phyloP scores from a whole-genome alignment of 2,113 vertebrate genomes.

The Ochotona princeps region DNA sequence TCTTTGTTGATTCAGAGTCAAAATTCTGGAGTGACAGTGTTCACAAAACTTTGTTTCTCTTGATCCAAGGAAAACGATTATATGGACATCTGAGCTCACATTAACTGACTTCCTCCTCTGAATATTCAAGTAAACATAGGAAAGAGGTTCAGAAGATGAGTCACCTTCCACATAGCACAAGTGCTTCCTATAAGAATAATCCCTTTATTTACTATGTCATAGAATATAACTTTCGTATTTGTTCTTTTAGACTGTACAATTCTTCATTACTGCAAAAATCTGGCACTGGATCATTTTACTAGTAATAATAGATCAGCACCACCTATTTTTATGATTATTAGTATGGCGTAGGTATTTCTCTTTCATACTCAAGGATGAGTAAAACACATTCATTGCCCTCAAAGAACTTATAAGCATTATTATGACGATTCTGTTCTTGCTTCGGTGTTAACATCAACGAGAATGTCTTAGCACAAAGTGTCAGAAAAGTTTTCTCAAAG shows the following conservation, averaged over 20 bases:
- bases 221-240: constrained; percentile 26
- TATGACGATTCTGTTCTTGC: background rate
- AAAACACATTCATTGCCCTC: background rate
- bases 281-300: constrained; percentile 9
- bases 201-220: constrained; percentile 3
- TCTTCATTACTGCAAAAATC: constrained; percentile 9
- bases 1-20: constrained; percentile 34
- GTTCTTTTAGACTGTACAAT: constrained; percentile 40
- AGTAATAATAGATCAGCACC: background rate
- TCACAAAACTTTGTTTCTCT: background rate
- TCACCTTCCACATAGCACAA: background rate
- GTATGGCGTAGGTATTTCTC: background rate
- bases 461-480: constrained; percentile 31
- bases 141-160: background rate
- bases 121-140: background rate
- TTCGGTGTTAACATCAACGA: background rate
- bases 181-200: background rate
- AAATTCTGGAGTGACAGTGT: background rate
- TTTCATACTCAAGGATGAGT: background rate
- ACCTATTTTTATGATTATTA: background rate
- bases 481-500: constrained; percentile 45
- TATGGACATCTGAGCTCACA: background rate
- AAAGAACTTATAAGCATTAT: background rate
- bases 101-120: background rate
- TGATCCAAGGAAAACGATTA: background rate